These are phyloP conservation scores for Clinocottus analis DNA, from an alignment of 2,113 vertebrate species.

Conservation along the genomic window DNA sequence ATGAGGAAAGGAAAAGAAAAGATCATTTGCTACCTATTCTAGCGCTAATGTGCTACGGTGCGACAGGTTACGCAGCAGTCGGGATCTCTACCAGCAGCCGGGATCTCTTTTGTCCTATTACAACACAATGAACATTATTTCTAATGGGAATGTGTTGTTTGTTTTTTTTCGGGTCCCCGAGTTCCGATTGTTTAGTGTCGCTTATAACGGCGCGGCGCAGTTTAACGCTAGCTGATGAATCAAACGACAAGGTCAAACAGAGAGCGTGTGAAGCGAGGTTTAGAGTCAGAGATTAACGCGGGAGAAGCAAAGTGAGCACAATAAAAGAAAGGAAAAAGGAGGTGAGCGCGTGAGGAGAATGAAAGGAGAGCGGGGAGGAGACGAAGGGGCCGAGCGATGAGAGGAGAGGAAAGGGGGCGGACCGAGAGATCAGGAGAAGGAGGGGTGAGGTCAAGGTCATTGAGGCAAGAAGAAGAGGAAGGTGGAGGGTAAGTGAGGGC, in stretches of 20 bases:
- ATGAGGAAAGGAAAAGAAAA: background rate
- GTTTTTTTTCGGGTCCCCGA: background rate
- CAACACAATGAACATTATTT: background rate
- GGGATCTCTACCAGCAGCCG: background rate
- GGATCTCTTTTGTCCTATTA: background rate
- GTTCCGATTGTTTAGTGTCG: background rate
- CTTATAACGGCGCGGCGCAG: background rate
- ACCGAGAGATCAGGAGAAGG: too few species aligned
- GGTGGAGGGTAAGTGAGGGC: background rate
- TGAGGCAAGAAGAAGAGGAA: background rate
- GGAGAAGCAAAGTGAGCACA: conserved; percentile 1
- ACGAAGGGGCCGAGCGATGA: background rate
- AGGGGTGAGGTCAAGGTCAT: background rate
- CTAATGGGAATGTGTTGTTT: background rate
- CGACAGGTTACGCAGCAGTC: background rate
- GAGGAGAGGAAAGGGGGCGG: background rate
- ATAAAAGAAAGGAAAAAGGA: too few species aligned
- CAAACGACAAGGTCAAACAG: background rate
- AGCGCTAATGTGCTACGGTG: background rate
- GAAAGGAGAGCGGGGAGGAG: background rate
- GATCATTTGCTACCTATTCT: background rate
- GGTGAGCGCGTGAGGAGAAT: too few species aligned
- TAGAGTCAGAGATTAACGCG: background rate
- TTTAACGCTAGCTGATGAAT: background rate
- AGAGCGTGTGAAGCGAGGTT: background rate